A percentile compares a stretch with the other conserved stretches of the same genome.
These are phyloP conservation scores for Cataglyphis hispanica DNA, from an alignment of 1,140 invertebrate species.

Conservation along the genomic window DNA sequence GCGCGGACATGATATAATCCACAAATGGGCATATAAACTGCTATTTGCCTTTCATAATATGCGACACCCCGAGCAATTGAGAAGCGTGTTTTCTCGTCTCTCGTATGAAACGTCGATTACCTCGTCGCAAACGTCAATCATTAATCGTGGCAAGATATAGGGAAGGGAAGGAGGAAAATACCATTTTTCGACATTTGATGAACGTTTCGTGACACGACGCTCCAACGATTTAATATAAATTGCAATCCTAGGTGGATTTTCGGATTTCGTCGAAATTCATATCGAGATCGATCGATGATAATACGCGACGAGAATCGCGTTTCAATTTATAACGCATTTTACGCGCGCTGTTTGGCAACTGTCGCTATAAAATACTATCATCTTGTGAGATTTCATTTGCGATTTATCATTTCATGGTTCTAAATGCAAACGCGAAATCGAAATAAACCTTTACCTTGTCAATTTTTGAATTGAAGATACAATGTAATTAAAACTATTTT, in stretches of 20 bases:
- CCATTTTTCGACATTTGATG: constrained; percentile 11
- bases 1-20: neutral
- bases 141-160: too few relatives aligned
- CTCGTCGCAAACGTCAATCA: neutral
- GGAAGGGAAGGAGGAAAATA: neutral
- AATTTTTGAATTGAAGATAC: too few relatives aligned
- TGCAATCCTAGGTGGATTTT: constrained; percentile 31
- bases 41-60: constrained; percentile 33
- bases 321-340: constrained; percentile 30
- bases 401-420: neutral
- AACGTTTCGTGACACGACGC: neutral
- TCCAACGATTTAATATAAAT: constrained; percentile 13
- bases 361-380: neutral
- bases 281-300: neutral
- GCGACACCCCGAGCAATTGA: neutral
- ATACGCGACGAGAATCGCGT: neutral
- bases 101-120: constrained; percentile 15
- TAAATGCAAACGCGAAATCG: neutral
- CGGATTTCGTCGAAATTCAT: neutral
- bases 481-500: neutral
- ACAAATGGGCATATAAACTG: constrained; percentile 33
- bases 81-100: neutral
- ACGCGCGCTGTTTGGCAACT: neutral
- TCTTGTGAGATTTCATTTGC: neutral
- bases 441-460: too few relatives aligned